Evolutionary conservation across 2,797 vertebrate species (phyloP), one percentile per base, ranked within the genome.

Genomic region (Trachurus trachurus): DNA sequence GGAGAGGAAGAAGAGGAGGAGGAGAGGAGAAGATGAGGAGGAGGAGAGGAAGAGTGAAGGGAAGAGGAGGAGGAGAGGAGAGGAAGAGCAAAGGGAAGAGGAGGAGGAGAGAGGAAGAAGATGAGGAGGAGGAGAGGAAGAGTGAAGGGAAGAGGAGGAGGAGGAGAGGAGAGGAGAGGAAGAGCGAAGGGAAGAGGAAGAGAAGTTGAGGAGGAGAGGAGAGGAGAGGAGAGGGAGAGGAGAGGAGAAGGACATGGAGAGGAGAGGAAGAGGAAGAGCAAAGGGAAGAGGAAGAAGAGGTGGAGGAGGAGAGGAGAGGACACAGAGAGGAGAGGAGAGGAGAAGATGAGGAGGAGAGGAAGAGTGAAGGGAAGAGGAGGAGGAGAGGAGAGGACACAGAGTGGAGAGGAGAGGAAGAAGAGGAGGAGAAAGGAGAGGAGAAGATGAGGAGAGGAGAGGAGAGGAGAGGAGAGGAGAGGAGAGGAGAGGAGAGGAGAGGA

Each of bases 161-260:
- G 54, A 56, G 19, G 17, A 16, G 19, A 9, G 97, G 96, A 21
- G 93, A 96, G 75, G 94, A 95, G 86, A 93, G 94, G 56, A n/a
- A n/a, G n/a, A n/a, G n/a, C n/a, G n/a, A n/a, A 98, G 81, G 53
- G 85, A 95, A 95, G 84, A 99, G 95, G 65, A 96, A n/a, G n/a
- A n/a, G n/a, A n/a, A n/a, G n/a, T n/a, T n/a, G n/a, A n/a, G n/a
- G 92, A 98, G 40, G 31, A 64, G 19, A 67, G 45, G 52, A 9
- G 8, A 64, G 54, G 52, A 17, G 34, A 77, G 69, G 57, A 37
- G 4, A 50, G 17, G 26, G 74, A 78, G 76, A 6, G 17, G 19
- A n/a, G 17, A 63, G 19, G 66, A 64, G 54, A 56, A n/a, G n/a
- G n/a, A n/a, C n/a, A n/a, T n/a, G 19, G 34, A 77, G 69, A 65